These are phyloP conservation scores for Hyles lineata DNA, from an alignment of 2,888 invertebrate genomes.

Conservation along the genomic window DNA sequence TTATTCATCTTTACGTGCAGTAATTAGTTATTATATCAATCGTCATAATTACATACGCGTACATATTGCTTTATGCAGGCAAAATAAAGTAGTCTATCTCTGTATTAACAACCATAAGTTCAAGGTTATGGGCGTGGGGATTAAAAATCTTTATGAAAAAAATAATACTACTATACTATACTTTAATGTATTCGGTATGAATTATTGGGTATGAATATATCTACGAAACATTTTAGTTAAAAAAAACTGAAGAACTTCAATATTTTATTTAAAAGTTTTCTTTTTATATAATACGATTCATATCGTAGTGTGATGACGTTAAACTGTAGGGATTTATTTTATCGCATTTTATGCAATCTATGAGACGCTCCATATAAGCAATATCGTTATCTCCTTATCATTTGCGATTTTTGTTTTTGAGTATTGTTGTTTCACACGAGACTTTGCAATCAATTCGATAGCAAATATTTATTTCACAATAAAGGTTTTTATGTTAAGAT, in stretches of 20 bases:
- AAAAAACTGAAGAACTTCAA: too few relatives aligned
- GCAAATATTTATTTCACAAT: background rate
- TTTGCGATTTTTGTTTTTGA: background rate
- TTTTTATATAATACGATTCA: too few relatives aligned
- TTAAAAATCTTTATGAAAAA: background rate
- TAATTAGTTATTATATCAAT: too few relatives aligned
- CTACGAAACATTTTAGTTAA: too few relatives aligned
- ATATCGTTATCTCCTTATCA: conserved; percentile 6
- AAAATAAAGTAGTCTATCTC: background rate
- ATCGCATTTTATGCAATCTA: background rate
- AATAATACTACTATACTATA: background rate
- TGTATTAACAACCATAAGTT: background rate
- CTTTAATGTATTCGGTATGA: too few relatives aligned
- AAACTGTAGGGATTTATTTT: background rate
- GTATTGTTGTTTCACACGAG: too few relatives aligned
- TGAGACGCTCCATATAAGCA: background rate
- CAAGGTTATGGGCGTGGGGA: background rate
- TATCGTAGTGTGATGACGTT: background rate
- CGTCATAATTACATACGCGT: too few relatives aligned
- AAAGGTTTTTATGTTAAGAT: background rate
- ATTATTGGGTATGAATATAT: too few relatives aligned
- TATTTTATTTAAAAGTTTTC: too few relatives aligned
- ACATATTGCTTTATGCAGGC: too few relatives aligned
- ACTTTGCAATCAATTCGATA: background rate
- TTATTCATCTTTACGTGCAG: too few relatives aligned